These are phyloP conservation scores for Patagioenas fasciata DNA, from an alignment of 2,113 vertebrate genomes.

Conservation along the genomic window DNA sequence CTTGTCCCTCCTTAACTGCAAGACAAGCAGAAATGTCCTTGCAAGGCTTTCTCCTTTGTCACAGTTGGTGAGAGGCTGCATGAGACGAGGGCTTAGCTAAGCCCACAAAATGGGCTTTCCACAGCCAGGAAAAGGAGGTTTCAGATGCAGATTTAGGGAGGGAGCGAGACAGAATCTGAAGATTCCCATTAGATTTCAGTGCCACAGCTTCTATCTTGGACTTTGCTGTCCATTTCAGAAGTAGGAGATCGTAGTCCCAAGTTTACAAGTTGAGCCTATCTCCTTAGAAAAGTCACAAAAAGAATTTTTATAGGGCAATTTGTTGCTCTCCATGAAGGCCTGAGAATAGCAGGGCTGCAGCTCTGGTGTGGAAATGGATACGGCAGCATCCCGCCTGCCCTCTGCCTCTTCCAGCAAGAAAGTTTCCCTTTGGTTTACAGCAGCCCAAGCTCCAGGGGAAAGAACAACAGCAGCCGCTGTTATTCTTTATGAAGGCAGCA, in stretches of 20 bases:
- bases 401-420: background rate
- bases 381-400: background rate
- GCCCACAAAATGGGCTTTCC: background rate
- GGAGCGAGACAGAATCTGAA: background rate
- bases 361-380: background rate
- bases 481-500: slow-evolving; percentile 21
- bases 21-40: background rate
- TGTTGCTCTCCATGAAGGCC: slow-evolving; percentile 2
- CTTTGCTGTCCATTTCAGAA: background rate
- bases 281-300: background rate
- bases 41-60: background rate
- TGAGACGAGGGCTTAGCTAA: background rate
- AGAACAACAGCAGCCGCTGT: background rate
- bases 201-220: background rate
- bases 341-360: background rate
- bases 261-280: background rate
- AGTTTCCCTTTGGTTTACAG: background rate
- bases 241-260: background rate
- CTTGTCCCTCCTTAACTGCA: background rate
- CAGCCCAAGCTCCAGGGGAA: slow-evolving; percentile 6
- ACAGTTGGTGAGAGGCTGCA: background rate
- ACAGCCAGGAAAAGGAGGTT: background rate
- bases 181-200: rapidly evolving
- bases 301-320: slow-evolving; percentile 26
- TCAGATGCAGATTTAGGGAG: background rate